These are phyloP conservation scores for Aleadryas rufinucha DNA, from an alignment of 2,113 vertebrate species.

Conservation along the genomic window DNA sequence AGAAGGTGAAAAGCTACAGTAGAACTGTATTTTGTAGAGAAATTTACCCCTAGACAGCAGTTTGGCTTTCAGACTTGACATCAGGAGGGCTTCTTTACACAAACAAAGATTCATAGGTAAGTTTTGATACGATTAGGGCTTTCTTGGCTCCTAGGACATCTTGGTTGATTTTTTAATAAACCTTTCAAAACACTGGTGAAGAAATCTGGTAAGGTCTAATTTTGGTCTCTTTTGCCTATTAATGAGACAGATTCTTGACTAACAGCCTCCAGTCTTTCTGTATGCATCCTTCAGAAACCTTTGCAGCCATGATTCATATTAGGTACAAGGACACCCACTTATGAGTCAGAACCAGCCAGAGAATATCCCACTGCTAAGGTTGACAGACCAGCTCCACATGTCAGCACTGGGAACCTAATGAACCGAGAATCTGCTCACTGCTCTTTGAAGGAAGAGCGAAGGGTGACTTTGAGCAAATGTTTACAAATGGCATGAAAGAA, in stretches of 20 bases:
- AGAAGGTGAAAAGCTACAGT: constrained; percentile 7
- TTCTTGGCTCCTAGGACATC: not conserved
- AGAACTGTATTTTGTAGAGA: not conserved
- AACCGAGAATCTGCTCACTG: not conserved
- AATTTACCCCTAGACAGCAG: not conserved
- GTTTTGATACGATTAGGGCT: not conserved
- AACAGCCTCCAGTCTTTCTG: constrained; percentile 29
- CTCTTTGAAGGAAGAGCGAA: not conserved
- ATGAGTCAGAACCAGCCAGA: constrained; percentile 21
- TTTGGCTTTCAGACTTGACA: not conserved
- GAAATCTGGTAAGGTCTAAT: constrained; percentile 21
- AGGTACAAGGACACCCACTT: constrained; percentile 6
- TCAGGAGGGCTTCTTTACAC: not conserved
- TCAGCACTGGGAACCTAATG: not conserved
- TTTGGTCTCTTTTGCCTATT: constrained; percentile 16
- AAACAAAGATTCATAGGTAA: not conserved
- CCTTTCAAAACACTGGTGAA: not conserved
- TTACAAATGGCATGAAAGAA: not conserved
- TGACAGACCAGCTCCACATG: not conserved
- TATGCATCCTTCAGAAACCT: constrained; percentile 6
- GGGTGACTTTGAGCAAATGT: not conserved
- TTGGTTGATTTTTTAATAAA: not conserved
- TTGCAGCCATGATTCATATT: constrained; percentile 25
- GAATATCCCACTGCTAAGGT: not conserved
- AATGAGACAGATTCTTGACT: constrained; percentile 17